phyloP scores from a whole-genome alignment of 2,797 vertebrate genomes.

The Gorsachius magnificus region DNA sequence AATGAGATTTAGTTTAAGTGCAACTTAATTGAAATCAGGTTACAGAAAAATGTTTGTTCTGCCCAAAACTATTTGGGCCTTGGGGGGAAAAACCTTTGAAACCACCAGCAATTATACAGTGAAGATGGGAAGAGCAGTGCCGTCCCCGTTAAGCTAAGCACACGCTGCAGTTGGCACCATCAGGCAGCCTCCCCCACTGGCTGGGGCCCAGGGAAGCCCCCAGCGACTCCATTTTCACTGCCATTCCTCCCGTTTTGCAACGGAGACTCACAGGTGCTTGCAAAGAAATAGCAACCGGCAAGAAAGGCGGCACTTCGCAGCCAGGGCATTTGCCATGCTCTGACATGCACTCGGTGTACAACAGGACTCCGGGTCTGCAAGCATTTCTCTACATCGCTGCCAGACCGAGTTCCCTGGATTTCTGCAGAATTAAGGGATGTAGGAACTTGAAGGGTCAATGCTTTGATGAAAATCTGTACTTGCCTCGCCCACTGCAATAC shows the following conservation, averaged over 20 bases:
- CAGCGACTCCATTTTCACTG: background rate
- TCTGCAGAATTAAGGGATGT: background rate
- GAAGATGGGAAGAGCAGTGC: background rate
- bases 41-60: background rate
- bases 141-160: background rate
- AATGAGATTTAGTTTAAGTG: background rate
- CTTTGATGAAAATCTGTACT: background rate
- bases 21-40: background rate
- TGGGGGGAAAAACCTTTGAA: background rate
- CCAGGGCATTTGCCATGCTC: rapidly evolving
- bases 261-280: background rate
- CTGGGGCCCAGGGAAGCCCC: background rate
- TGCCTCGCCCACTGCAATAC: background rate
- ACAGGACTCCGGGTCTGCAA: background rate
- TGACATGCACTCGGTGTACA: rapidly evolving
- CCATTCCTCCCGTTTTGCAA: background rate
- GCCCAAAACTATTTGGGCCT: background rate
- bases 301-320: background rate
- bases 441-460: background rate
- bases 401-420: background rate
- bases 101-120: background rate
- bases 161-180: rapidly evolving
- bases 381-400: rapidly evolving
- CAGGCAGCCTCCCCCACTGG: background rate
- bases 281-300: background rate